phyloP scores from a whole-genome alignment of 2,797 vertebrate species.

The Zalophus californianus region DNA sequence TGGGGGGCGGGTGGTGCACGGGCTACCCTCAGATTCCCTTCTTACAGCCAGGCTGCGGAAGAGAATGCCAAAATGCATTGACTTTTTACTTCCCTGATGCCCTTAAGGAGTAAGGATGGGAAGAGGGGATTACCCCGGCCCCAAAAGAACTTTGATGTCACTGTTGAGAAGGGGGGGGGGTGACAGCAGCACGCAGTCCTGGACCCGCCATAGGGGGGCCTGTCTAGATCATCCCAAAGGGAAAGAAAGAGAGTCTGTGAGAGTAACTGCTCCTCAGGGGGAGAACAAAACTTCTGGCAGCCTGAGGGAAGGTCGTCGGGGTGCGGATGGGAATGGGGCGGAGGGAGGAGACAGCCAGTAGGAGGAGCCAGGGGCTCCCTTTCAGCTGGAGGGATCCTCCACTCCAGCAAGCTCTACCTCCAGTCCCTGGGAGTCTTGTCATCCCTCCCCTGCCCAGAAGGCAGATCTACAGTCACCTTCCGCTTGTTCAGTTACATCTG shows the following conservation, averaged over 20 bases:
- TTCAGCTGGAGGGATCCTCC: no score
- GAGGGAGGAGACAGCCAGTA: background rate
- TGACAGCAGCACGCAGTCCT: background rate
- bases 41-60: accelerated
- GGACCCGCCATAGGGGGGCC: background rate
- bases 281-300: background rate
- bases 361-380: background rate
- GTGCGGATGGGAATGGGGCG: no score
- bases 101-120: background rate
- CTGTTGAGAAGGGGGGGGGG: background rate
- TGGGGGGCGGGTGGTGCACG: background rate
- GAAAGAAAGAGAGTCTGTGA: background rate
- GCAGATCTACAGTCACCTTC: background rate
- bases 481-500: background rate
- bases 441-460: background rate
- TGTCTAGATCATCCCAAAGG: background rate
- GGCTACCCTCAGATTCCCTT: background rate
- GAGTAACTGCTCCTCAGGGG: background rate
- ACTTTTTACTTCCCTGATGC: background rate
- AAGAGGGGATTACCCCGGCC: background rate
- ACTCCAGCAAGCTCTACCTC: background rate
- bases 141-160: background rate
- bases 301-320: background rate
- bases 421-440: no score
- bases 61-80: no score